Percentiles rank a stretch among this genome's conserved stretches.
These are phyloP conservation scores for Streblospio benedicti DNA, from an alignment of 1,140 invertebrate species.

Conservation along the genomic window DNA sequence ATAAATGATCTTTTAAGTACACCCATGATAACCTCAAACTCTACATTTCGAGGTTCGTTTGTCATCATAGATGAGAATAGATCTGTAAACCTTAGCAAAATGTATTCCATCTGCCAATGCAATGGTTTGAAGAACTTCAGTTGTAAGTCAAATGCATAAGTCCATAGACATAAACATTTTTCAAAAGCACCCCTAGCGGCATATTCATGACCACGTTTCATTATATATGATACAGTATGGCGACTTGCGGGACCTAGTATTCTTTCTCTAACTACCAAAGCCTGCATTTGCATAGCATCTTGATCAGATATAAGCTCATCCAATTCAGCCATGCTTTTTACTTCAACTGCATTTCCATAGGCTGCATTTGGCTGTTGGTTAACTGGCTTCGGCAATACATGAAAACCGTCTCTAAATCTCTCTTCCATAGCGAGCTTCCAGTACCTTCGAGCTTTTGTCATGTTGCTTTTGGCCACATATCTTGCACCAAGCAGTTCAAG, in stretches of 20 bases:
- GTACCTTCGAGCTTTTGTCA: slow-evolving; percentile 73
- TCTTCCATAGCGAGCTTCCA: slow-evolving; percentile 84
- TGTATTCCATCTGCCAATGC: slow-evolving; percentile 87
- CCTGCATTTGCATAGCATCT: slow-evolving; percentile 93
- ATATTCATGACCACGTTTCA: slow-evolving; percentile 85
- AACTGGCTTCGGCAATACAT: slow-evolving; percentile 43
- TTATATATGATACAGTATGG: slow-evolving; percentile 90
- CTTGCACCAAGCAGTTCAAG: slow-evolving; percentile 89
- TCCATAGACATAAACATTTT: slow-evolving; percentile 86
- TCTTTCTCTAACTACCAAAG: slow-evolving; percentile 81
- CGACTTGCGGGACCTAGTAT: slow-evolving; percentile 91
- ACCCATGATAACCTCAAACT: slow-evolving; percentile 68
- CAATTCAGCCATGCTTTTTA: slow-evolving; percentile 64
- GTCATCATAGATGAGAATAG: slow-evolving; percentile 87
- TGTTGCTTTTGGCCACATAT: slow-evolving; percentile 90
- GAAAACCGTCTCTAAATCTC: slow-evolving; percentile 51
- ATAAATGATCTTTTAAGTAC: slow-evolving; percentile 55
- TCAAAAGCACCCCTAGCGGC: slow-evolving; percentile 83
- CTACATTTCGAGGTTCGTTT: slow-evolving; percentile 53
- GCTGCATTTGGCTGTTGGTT: slow-evolving; percentile 60
- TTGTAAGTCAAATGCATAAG: slow-evolving; percentile 94
- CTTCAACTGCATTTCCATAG: slow-evolving; percentile 78
- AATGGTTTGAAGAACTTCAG: slow-evolving; percentile 77
- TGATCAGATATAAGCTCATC: slow-evolving; percentile 82
- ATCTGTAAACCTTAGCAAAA: slow-evolving; percentile 85